Evolutionary conservation across 2,113 vertebrate species (phyloP).

Genomic region (Limanda limanda): DNA sequence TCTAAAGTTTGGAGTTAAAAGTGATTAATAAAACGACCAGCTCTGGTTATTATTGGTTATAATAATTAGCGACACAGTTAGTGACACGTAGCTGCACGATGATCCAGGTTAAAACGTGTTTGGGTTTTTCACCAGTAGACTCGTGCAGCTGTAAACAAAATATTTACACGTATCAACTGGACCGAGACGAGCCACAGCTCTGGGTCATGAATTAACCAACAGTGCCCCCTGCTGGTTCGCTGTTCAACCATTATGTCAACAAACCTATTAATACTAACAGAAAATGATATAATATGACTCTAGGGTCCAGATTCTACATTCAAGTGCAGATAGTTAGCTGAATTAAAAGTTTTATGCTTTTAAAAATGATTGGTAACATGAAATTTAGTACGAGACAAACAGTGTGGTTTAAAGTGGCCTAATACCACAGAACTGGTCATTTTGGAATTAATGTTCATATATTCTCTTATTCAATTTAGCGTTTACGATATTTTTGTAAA

Average conservation of each 20-base stretch:
- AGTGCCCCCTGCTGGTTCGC: conserved; percentile 61
- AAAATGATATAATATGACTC: not conserved
- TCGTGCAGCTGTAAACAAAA: no score
- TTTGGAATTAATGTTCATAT: no score
- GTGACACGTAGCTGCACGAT: not conserved
- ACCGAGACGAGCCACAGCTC: not conserved
- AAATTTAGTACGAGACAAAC: no score
- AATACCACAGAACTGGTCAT: no score
- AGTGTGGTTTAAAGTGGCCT: no score
- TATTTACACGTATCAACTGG: not conserved
- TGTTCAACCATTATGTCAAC: not conserved
- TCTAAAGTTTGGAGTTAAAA: not conserved
- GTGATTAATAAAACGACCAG: not conserved
- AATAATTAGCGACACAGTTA: not conserved
- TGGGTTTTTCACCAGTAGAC: not conserved
- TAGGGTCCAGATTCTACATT: no score
- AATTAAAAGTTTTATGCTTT: no score
- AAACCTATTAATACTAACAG: not conserved
- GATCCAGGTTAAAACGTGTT: not conserved
- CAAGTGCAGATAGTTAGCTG: no score
- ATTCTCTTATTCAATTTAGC: no score
- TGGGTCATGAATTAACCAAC: not conserved
- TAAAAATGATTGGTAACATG: no score
- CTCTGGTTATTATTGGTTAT: not conserved
- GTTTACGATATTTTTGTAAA: no score